Percentiles rank a stretch among this genome's conserved stretches.
Evolutionary conservation across 2,888 invertebrate genomes (phyloP).

Genomic region (Panzeria rudis): DNA sequence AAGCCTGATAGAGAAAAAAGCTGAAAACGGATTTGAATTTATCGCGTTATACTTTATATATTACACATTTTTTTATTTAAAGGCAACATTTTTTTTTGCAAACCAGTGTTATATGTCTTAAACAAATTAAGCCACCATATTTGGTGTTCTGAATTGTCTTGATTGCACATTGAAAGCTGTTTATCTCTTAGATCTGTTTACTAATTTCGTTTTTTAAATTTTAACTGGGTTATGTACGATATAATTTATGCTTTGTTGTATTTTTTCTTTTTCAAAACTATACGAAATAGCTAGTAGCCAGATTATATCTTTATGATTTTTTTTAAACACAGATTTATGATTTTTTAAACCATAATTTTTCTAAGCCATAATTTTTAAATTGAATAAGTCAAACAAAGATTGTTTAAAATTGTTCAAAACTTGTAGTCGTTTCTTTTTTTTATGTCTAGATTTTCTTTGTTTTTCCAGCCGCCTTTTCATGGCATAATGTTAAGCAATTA

Average conservation of each 20-base stretch:
- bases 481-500: constrained; percentile 49
- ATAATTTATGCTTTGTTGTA: background rate
- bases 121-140: too few relatives aligned
- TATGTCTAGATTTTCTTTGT: constrained; percentile 7
- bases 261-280: background rate
- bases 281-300: background rate
- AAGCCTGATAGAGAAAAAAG: too few relatives aligned
- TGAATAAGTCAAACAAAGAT: constrained; percentile 9
- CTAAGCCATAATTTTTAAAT: constrained; percentile 5
- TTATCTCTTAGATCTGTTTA: background rate
- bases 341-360: background rate
- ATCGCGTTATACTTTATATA: too few relatives aligned
- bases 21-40: too few relatives aligned
- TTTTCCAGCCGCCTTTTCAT: constrained; percentile 22
- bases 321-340: background rate
- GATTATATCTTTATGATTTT: constrained; percentile 13
- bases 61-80: too few relatives aligned
- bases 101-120: too few relatives aligned
- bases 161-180: background rate
- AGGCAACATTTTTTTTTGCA: too few relatives aligned
- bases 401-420: background rate
- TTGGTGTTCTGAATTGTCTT: background rate
- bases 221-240: background rate
- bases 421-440: constrained; percentile 12
- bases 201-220: background rate